Percentiles rank a stretch among this genome's conserved stretches.
Evolutionary conservation across 2,113 vertebrate species (phyloP).

Genomic region (Hippocampus zosterae): DNA sequence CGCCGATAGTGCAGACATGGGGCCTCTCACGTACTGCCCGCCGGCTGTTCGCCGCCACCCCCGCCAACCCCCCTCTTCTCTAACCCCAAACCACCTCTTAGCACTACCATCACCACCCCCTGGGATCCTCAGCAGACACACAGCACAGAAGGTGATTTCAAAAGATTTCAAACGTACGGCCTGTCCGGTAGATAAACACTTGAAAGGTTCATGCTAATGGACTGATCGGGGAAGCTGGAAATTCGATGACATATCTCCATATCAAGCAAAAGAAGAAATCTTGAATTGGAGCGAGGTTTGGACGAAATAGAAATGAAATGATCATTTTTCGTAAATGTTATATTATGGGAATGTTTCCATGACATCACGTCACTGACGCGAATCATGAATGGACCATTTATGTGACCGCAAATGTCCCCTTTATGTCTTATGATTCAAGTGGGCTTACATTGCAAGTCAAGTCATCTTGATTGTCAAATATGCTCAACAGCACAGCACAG

Average conservation of each 20-base stretch:
- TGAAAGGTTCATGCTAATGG: slow-evolving; percentile 55
- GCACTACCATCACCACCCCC: slow-evolving; percentile 25
- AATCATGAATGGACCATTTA: no score
- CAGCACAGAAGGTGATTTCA: slow-evolving; percentile 58
- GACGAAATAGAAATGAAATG: no score
- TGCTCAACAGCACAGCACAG: no score
- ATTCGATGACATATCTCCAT: background rate
- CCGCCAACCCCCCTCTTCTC: background rate
- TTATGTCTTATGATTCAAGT: no score
- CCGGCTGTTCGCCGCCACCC: slow-evolving; percentile 56
- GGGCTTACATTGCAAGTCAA: no score
- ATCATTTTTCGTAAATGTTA: no score
- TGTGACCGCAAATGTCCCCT: no score
- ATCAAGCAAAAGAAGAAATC: background rate
- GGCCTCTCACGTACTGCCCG: slow-evolving; percentile 66
- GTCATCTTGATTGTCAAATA: no score
- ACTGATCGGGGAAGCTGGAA: slow-evolving; percentile 45
- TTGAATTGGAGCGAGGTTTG: no score
- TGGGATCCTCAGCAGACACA: slow-evolving; percentile 49
- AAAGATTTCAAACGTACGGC: slow-evolving; percentile 38
- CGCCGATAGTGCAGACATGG: slow-evolving; percentile 62
- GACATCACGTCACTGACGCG: no score
- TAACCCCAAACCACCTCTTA: slow-evolving; percentile 27
- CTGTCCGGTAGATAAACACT: slow-evolving; percentile 56
- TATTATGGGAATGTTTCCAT: no score